phyloP scores from a whole-genome alignment of 2,797 vertebrate genomes.

The Artibeus jamaicensis region DNA sequence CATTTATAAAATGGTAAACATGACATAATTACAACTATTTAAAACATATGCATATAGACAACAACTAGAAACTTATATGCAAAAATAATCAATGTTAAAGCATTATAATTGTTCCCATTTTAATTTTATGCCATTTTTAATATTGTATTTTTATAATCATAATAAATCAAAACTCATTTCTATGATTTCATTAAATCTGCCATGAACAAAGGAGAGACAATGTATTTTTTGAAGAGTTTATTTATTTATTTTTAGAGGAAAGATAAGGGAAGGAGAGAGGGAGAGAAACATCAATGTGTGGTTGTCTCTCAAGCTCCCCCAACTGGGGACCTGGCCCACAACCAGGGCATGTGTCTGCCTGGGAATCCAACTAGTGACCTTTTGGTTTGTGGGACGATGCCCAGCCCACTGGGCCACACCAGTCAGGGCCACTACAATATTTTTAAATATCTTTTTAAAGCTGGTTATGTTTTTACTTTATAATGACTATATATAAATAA shows the following conservation, averaged over 20 bases:
- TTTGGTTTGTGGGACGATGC: not conserved
- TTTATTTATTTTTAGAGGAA: not conserved
- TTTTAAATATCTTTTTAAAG: not conserved
- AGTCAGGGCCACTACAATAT: not conserved
- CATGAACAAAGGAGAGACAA: not conserved
- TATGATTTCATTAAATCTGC: not conserved
- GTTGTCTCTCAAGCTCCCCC: not conserved
- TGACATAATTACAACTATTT: not conserved
- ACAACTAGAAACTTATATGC: not conserved
- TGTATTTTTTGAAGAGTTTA: not conserved
- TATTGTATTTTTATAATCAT: not conserved
- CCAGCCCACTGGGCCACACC: not conserved
- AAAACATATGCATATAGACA: not conserved
- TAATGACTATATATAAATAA: not conserved
- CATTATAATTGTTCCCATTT: not conserved
- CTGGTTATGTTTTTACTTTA: constrained; percentile 8
- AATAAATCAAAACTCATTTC: not conserved
- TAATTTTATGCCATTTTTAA: not conserved
- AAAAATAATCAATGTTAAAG: not conserved
- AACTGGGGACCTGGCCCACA: not conserved
- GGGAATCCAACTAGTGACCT: not conserved
- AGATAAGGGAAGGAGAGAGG: not conserved
- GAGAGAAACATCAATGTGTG: not conserved
- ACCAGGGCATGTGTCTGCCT: not conserved
- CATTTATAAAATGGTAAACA: not conserved